Conservation (phyloP, 92 coral and sea anemone genomes). For the Chrysogorgia sp. region DNA sequence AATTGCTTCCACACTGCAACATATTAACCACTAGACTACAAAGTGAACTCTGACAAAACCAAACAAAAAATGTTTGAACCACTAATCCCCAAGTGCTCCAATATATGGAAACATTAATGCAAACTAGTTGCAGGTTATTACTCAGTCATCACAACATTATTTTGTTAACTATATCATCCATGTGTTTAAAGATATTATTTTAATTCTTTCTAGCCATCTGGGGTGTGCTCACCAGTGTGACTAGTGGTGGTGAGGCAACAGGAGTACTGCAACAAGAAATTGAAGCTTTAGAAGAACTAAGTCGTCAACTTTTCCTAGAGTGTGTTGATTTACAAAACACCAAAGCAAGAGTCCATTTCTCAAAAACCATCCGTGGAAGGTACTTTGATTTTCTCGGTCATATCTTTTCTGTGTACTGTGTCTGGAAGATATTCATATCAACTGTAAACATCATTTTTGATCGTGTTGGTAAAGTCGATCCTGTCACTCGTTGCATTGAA, state of each 20-base stretch:
- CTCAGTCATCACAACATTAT: no score
- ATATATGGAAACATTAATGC: no score
- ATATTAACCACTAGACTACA: no score
- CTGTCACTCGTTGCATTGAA: constrained; percentile 92
- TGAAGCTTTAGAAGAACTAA: constrained; percentile 88
- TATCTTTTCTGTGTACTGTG: constrained; percentile 94
- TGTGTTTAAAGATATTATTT: no score
- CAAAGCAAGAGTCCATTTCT: constrained; percentile 89
- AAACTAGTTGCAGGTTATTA: no score
- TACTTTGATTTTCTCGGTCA: constrained; percentile 97
- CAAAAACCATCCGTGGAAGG: constrained; percentile 94
- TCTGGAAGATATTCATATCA: constrained; percentile 97
- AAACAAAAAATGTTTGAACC: no score
- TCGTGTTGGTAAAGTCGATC: constrained; percentile 96
- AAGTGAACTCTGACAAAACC: no score
- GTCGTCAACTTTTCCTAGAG: constrained; percentile 95
- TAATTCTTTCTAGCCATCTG: constrained; percentile 71
- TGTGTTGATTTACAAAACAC: constrained; percentile 92
- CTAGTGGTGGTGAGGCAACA: constrained; percentile 72
- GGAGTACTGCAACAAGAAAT: constrained; percentile 86
- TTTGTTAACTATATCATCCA: no score
- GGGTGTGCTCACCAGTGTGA: constrained; percentile 82
- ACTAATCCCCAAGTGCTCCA: no score
- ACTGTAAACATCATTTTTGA: constrained; percentile 98
- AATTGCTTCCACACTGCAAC: no score